phyloP scores from a whole-genome alignment of 2,888 invertebrate species.

The Drosophila siamana region DNA sequence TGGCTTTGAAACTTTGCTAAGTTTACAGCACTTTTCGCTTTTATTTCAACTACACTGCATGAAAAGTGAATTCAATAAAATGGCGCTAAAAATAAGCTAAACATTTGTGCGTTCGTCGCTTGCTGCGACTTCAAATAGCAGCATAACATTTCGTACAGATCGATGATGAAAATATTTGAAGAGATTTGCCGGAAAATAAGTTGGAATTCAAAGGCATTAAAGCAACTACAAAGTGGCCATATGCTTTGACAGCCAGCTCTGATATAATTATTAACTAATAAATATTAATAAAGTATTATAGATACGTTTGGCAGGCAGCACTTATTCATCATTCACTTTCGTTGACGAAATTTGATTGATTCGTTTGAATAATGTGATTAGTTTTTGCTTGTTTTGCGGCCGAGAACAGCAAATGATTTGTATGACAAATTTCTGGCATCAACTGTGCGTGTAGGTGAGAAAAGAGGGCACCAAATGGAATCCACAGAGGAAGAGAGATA shows the following conservation, averaged over 20 bases:
- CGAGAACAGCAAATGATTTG: not conserved
- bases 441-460: not conserved
- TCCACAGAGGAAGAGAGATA: not conserved
- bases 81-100: no score
- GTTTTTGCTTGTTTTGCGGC: slow-evolving; percentile 4
- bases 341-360: slow-evolving; percentile 25
- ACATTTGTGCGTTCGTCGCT: no score
- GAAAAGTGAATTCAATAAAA: no score
- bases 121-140: no score
- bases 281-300: slow-evolving; percentile 6
- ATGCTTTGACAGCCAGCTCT: not conserved
- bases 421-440: slow-evolving; percentile 10
- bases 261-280: not conserved
- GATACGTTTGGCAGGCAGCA: not conserved
- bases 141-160: no score
- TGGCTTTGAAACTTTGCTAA: no score
- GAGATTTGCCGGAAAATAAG: no score
- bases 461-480: no score
- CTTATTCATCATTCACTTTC: slow-evolving; percentile 6
- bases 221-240: not conserved
- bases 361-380: slow-evolving; percentile 23
- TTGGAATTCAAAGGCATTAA: no score
- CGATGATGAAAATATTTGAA: no score
- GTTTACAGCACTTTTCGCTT: no score
- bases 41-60: no score